Percentiles rank a stretch among this genome's conserved stretches.
Conservation (phyloP, 2,113 vertebrate species). For the Perca fluviatilis region DNA sequence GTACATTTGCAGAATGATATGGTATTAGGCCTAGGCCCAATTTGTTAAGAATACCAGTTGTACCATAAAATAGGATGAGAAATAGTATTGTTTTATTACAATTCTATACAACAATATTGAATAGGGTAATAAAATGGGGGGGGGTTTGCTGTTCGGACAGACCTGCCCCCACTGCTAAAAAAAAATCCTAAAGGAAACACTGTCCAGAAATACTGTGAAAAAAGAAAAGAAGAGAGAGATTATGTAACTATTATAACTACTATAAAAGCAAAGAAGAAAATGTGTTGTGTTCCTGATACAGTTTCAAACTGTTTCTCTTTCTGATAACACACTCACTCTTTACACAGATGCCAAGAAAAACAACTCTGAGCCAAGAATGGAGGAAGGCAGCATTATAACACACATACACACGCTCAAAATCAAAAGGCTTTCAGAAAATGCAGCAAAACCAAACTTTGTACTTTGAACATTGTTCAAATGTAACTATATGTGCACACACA, state of each 20-base stretch:
- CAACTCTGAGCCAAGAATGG: conserved; percentile 33
- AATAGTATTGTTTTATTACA: too few species aligned
- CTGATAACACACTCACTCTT: conserved; percentile 48
- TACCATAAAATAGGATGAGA: too few species aligned
- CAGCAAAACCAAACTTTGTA: conserved; percentile 6
- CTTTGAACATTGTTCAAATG: not conserved
- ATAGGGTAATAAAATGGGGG: too few species aligned
- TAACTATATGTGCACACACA: not conserved
- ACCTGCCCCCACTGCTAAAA: too few species aligned
- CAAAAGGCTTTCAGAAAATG: conserved; percentile 37
- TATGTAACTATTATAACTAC: conserved; percentile 52
- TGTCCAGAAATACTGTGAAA: not conserved
- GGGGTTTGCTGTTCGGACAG: too few species aligned
- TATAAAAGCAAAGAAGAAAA: conserved; percentile 50
- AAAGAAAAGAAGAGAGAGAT: not conserved
- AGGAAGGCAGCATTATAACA: conserved; percentile 14
- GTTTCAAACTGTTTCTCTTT: conserved; percentile 51
- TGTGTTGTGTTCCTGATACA: conserved; percentile 35
- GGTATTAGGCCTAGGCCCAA: too few species aligned
- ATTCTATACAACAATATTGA: too few species aligned
- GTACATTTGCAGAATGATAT: too few species aligned
- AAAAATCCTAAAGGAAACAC: too few species aligned
- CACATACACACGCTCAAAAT: conserved; percentile 29
- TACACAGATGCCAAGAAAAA: conserved; percentile 70
- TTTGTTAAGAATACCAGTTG: too few species aligned